These are phyloP conservation scores for Strix occidentalis DNA, from an alignment of 2,797 vertebrate species.

Conservation along the genomic window DNA sequence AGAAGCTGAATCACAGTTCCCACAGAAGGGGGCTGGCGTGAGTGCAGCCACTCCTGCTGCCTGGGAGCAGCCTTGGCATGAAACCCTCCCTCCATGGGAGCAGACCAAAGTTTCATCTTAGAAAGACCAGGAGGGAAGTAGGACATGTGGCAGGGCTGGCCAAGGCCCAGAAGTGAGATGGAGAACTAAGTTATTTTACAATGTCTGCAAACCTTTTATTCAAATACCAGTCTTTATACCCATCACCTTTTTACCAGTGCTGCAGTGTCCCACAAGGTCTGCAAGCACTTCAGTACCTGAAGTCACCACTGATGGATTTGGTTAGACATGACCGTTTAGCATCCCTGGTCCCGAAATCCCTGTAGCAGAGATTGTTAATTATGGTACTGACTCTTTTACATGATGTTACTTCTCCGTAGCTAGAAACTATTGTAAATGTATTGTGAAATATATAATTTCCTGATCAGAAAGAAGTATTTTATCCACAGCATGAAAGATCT, in stretches of 20 bases:
- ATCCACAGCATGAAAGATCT: rapidly evolving
- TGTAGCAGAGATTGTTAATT: background rate
- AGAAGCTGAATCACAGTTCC: background rate
- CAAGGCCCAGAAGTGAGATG: background rate
- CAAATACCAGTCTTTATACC: background rate
- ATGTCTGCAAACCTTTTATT: background rate
- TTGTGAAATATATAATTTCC: background rate
- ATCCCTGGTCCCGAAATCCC: background rate
- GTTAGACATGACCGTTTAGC: too few relatives aligned
- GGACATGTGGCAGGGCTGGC: rapidly evolving
- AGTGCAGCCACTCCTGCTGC: rapidly evolving
- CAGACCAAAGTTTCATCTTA: rapidly evolving
- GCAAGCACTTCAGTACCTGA: background rate
- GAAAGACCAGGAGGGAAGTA: background rate
- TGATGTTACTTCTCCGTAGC: background rate
- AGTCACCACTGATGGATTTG: background rate
- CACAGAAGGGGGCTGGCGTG: background rate
- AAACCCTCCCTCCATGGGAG: rapidly evolving
- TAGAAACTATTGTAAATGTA: background rate
- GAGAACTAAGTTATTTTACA: background rate
- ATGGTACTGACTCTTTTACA: background rate
- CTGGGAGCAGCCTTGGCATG: rapidly evolving
- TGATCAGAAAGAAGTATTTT: background rate
- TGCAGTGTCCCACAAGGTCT: background rate
- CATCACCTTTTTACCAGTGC: background rate